Conservation (phyloP, 2,113 vertebrate species). For the Lagopus muta region DNA sequence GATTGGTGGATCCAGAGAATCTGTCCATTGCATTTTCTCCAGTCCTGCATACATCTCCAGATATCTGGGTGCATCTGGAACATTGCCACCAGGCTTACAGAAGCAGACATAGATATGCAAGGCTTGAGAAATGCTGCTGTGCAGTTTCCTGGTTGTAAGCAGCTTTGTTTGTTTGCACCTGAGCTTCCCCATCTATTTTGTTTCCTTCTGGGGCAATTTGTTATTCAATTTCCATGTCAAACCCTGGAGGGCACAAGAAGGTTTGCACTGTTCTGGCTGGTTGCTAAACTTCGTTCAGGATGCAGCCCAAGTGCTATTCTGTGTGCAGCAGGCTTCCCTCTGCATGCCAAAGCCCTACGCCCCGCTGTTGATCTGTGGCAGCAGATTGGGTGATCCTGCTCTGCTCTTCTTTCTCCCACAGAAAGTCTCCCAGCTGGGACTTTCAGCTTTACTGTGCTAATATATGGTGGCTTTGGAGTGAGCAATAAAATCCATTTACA, state of each 20-base stretch:
- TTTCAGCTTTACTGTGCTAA: not conserved
- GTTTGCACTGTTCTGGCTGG: not conserved
- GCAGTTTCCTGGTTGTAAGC: not conserved
- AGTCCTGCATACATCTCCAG: fast-evolving
- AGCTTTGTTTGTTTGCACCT: not conserved
- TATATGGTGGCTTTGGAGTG: not conserved
- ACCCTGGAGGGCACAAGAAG: not conserved
- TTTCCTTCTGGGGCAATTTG: not conserved
- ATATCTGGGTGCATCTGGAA: not conserved
- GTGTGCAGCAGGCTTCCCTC: not conserved
- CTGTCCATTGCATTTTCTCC: not conserved
- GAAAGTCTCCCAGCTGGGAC: not conserved
- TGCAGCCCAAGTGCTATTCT: not conserved
- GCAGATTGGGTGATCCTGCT: not conserved
- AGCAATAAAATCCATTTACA: not conserved
- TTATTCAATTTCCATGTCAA: fast-evolving
- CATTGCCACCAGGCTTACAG: not conserved
- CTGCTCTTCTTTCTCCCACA: not conserved
- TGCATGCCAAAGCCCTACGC: not conserved
- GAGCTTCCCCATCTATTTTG: not conserved
- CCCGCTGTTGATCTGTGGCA: not conserved
- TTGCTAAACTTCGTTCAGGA: not conserved
- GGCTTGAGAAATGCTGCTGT: not conserved
- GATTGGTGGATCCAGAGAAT: not conserved
- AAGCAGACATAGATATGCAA: not conserved